Base-by-base conservation (phyloP, 2,797 vertebrate species). In the Hydrocynus forskahlii region DNA sequence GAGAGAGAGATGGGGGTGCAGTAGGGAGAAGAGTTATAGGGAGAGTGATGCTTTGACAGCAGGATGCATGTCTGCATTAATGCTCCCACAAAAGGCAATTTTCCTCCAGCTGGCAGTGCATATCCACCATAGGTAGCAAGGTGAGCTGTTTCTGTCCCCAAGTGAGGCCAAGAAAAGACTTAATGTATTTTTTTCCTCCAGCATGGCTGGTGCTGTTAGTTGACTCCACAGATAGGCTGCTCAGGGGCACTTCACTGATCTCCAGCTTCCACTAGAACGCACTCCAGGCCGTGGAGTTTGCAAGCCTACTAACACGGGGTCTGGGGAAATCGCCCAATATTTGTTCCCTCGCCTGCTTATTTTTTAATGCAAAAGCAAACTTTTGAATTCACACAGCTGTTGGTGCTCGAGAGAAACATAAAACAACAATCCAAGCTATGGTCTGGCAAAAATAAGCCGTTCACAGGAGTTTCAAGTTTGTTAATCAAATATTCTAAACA, bases 61-160 rank as follows among this genome's bases (percentile, higher is more conserved):
- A 89, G 87, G 91, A 91, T 92, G 92, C 91, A 92, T 92, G 92
- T 93, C 91, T 93, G 93, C 94, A 95, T 94, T 93, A 94, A 94
- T 93, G 90, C 89, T 91, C 91, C 89, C 90, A 91, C 90, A 92
- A 92, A 94, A 92, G 91, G 89, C 91, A 92, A 93, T 93, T 93
- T 93, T 93, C 91, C 91, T 89, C 89, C 90, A 80, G 83, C 89
- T 89, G 89, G 82, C 83, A 89, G 85, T 87, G 92, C 89, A 91
- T 89, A 88, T 89, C 81, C 84, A 90, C 91, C 83, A 87, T 87
- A 91, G 92, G 92, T 92, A 93, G 91, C 85, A 87, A 91, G 91
- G 89, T 93, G 92, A 93, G 90, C 86, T 91, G 88, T 88, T 82
- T 84, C 79, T 86, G 79, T 82, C 83, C 76, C 75, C 68, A 14